phyloP scores from a whole-genome alignment of 1,140 invertebrate species.

The Paramacrobiotus metropolitanus region DNA sequence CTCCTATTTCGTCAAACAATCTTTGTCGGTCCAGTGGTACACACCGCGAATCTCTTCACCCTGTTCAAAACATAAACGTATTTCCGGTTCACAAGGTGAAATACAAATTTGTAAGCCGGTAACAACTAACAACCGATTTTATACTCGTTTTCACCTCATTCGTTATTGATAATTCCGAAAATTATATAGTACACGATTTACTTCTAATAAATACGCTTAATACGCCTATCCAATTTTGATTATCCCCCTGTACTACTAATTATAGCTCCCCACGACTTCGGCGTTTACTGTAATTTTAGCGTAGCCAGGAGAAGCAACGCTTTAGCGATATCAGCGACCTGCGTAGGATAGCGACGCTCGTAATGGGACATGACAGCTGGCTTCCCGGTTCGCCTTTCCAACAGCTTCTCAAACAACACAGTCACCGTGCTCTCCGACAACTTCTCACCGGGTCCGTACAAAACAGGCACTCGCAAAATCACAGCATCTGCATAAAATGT shows the following conservation, averaged over 20 bases:
- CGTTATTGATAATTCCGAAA: too few species aligned
- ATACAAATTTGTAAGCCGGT: too few species aligned
- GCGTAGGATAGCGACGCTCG: conserved; percentile 27
- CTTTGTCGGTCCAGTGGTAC: conserved; percentile 29
- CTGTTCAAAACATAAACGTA: too few species aligned
- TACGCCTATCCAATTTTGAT: too few species aligned
- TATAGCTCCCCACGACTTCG: too few species aligned
- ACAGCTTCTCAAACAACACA: conserved; percentile 19
- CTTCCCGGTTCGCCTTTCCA: conserved; percentile 10
- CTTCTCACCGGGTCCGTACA: conserved; percentile 28
- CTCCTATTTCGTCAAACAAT: conserved; percentile 31
- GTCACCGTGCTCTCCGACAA: conserved; percentile 30
- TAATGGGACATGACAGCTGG: conserved; percentile 23
- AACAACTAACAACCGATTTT: too few species aligned
- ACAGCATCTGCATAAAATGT: too few species aligned
- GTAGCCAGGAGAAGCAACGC: conserved; percentile 20
- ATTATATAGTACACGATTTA: too few species aligned
- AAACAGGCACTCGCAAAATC: conserved; percentile 28
- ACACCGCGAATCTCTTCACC: conserved; percentile 18
- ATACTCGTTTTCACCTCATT: too few species aligned
- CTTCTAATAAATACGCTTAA: too few species aligned
- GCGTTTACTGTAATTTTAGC: conserved; percentile 15
- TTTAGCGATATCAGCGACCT: conserved; percentile 25
- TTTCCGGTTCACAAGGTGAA: too few species aligned
- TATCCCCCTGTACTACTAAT: too few species aligned